Percentiles rank a stretch among this genome's conserved stretches.
Evolutionary conservation across 2,888 invertebrate species (phyloP).

Genomic region (Diadegma fenestrale): DNA sequence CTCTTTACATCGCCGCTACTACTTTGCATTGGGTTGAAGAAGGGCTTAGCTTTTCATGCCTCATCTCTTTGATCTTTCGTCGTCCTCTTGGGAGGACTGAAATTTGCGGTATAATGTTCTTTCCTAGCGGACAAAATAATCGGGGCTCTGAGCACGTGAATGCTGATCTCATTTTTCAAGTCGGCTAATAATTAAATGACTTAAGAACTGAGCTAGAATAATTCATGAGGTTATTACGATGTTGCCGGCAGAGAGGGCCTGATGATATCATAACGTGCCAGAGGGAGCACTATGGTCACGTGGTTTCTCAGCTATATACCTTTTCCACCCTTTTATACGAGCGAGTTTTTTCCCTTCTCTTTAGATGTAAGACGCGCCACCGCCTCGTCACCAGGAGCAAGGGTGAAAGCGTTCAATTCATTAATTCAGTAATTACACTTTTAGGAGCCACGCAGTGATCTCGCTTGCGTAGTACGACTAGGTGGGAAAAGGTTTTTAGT

Average conservation of each 20-base stretch:
- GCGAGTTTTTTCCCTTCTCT: constrained; percentile 2
- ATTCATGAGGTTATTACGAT: constrained; percentile 42
- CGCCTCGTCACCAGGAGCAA: constrained; percentile 45
- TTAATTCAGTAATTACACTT: constrained; percentile 75
- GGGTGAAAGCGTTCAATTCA: constrained; percentile 70
- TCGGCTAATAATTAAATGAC: constrained; percentile 3
- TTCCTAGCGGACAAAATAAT: not conserved
- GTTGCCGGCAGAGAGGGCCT: constrained; percentile 6
- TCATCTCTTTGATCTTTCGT: constrained; percentile 9
- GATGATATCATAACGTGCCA: constrained; percentile 3
- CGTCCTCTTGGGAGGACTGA: not conserved
- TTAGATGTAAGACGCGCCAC: constrained; percentile 43
- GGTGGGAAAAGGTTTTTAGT: constrained; percentile 16
- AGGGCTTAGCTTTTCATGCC: constrained; percentile 5
- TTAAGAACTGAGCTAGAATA: constrained; percentile 1
- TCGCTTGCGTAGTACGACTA: constrained; percentile 2
- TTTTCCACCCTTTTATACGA: constrained; percentile 18
- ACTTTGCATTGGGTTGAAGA: not conserved
- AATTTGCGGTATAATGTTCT: not conserved
- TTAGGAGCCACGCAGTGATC: constrained; percentile 46
- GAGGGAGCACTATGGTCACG: not conserved
- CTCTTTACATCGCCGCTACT: not conserved
- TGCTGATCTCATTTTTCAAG: constrained; percentile 8
- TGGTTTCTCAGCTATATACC: constrained; percentile 8
- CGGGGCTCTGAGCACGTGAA: not conserved